Base-by-base conservation (phyloP, 1,140 invertebrate genomes). In the Papilio machaon region DNA sequence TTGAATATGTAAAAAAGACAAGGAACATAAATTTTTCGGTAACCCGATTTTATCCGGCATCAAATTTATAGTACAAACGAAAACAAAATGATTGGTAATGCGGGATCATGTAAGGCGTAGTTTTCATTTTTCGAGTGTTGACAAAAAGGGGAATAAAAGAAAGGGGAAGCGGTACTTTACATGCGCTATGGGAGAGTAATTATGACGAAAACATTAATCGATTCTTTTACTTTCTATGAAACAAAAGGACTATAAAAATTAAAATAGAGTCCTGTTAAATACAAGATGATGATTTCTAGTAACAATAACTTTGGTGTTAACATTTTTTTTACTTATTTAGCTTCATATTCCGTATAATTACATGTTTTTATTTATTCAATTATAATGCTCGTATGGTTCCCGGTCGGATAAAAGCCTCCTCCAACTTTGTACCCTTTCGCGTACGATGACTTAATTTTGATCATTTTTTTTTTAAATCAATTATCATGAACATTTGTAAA, bases 61-160 rank as follows among this genome's bases (percentile, higher is more conserved):
- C 0, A 1, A 70, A 43, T 43, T 43, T 7, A 43, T 4, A 43
- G 38, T 15, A 35, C 54, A 13, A 67, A 7, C 13, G 13, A 35
- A 15, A 15, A 35, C 4, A 38, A 35, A 35, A 35, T 70, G 30
- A 67, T 67, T 5, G 64, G 23, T 35, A 67, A 35, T 70, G 38
- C 17, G 30, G 13, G 19, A 1, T 10, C 30, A 7, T 70, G 64
- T 17, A 15, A 70, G n/a, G 30, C 64, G 23, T 70, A 35, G 64
- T 67, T 67, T 30, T 70, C 19, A 30, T 23, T 3, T 70, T 70
- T 70, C 30, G 35, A 70, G 64, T 70, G 64, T 70, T 70, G 30
- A 70, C 64, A 15, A 30, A 30, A 64, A 30, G 10, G 64, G 64
- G 23, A 70, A 70, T 70, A 38, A 70, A 70, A 70, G 64, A 70